phyloP scores from a whole-genome alignment of 1,140 invertebrate species.

The Cardiocondyla obscurior region DNA sequence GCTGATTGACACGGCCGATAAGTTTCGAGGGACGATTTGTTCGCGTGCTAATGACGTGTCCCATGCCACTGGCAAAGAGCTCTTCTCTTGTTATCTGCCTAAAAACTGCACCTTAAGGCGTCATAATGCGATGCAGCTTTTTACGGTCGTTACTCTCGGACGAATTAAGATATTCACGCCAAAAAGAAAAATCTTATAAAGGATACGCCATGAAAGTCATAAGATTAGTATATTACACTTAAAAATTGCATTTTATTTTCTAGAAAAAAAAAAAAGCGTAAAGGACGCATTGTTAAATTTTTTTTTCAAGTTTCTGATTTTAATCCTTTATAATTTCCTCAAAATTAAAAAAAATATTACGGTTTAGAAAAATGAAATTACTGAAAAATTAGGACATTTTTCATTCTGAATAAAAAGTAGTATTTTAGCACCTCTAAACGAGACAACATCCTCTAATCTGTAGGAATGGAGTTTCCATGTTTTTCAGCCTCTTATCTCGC shows the following conservation, averaged over 20 bases:
- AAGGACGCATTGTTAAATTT: background rate
- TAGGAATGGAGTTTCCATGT: slow-evolving; percentile 38
- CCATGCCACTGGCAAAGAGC: slow-evolving; percentile 39
- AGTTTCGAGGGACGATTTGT: slow-evolving; percentile 59
- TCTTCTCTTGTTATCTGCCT: slow-evolving; percentile 7
- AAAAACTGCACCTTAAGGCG: background rate
- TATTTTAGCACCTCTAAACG: background rate
- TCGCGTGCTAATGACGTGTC: slow-evolving; percentile 52
- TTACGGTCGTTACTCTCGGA: background rate
- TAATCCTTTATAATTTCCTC: background rate
- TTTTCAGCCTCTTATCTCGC: background rate
- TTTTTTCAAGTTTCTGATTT: background rate
- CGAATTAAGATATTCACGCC: background rate
- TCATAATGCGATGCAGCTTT: background rate
- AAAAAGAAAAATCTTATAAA: slow-evolving; percentile 4
- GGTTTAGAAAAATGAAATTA: background rate
- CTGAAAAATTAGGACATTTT: background rate
- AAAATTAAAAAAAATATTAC: background rate
- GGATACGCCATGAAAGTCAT: background rate
- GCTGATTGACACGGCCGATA: slow-evolving; percentile 62
- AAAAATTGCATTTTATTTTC: background rate
- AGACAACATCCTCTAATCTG: background rate
- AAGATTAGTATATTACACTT: background rate
- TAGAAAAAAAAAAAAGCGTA: background rate
- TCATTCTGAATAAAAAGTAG: background rate